Percentiles rank a stretch among this genome's conserved stretches.
Evolutionary conservation across 2,113 vertebrate species (phyloP).

Genomic region (Psettodes erumei): DNA sequence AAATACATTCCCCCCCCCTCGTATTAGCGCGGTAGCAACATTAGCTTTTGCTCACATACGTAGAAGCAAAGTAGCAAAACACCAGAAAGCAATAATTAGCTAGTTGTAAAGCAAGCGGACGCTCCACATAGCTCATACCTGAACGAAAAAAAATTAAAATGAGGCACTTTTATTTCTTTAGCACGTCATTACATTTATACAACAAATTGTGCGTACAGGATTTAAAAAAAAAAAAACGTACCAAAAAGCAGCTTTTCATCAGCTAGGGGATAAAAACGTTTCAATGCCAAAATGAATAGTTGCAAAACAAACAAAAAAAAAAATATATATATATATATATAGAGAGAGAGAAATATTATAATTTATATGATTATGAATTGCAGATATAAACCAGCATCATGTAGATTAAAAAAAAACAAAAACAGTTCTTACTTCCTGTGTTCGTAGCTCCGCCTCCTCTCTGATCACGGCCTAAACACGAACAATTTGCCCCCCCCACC

Average conservation of each 20-base stretch:
- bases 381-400: not conserved
- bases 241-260: not conserved
- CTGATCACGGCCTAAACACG: constrained; percentile 21
- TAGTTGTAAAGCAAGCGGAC: no score
- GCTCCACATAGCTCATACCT: no score
- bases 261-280: no score
- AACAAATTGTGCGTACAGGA: not conserved
- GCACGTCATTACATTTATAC: not conserved
- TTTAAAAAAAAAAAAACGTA: not conserved
- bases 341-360: no score
- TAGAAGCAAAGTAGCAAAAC: not conserved
- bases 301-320: no score
- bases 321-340: no score
- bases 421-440: not conserved
- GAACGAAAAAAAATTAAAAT: not conserved
- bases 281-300: not conserved
- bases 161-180: not conserved
- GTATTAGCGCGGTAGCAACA: not conserved
- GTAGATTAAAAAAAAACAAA: no score
- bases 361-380: no score
- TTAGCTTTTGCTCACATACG: not conserved
- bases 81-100: no score
- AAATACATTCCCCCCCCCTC: not conserved
- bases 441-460: no score
- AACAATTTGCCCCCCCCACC: no score